Percentiles rank a stretch among this genome's conserved stretches.
phyloP scores from a whole-genome alignment of 1,140 invertebrate species.

The Nebria ingens region DNA sequence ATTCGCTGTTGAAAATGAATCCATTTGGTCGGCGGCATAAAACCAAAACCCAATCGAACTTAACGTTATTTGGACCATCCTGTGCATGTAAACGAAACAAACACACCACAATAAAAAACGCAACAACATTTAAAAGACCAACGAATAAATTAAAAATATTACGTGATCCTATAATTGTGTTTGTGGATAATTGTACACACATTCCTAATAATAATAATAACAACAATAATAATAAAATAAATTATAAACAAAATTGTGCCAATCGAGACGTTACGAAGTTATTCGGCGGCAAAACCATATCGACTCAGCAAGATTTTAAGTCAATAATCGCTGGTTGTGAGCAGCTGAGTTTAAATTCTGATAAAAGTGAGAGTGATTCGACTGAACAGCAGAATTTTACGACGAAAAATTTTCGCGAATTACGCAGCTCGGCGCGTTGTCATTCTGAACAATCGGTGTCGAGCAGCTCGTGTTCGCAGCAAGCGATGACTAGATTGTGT shows the following conservation, averaged over 20 bases:
- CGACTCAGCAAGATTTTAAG: slow-evolving; percentile 26
- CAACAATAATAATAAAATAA: too few species aligned
- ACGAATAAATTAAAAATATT: neutral
- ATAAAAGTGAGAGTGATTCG: slow-evolving; percentile 20
- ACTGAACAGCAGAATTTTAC: slow-evolving; percentile 22
- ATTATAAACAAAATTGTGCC: neutral
- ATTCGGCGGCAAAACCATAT: neutral
- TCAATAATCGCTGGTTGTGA: slow-evolving; percentile 30
- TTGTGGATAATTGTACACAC: slow-evolving; percentile 1
- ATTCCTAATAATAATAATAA: slow-evolving; percentile 6
- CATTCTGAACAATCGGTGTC: neutral
- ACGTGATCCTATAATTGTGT: neutral
- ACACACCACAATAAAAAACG: neutral
- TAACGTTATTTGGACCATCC: neutral
- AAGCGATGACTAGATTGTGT: slow-evolving; percentile 40
- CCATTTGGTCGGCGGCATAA: neutral
- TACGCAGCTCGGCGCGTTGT: neutral
- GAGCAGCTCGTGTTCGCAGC: slow-evolving; percentile 44
- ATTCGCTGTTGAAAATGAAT: neutral
- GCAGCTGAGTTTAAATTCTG: slow-evolving; percentile 27
- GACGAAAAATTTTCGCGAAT: slow-evolving; percentile 23
- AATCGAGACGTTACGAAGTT: neutral
- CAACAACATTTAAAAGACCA: neutral
- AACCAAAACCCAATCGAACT: neutral
- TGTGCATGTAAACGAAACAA: neutral